Percentiles rank a stretch among this genome's conserved stretches.
These are phyloP conservation scores for Leguminivora glycinivorella DNA, from an alignment of 1,140 invertebrate species.

Conservation along the genomic window DNA sequence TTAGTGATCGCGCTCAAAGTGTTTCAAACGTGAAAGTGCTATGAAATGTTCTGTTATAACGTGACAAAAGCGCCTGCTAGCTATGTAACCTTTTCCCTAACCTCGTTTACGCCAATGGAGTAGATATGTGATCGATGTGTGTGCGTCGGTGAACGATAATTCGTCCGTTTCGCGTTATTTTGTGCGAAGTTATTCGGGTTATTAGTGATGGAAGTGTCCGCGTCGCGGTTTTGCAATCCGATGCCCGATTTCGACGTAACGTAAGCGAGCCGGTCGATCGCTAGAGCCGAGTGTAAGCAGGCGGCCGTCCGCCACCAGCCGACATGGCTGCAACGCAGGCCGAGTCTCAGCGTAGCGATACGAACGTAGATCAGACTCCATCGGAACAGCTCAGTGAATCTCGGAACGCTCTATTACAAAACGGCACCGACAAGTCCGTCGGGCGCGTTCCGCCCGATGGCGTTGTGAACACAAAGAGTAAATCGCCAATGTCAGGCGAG, in stretches of 20 bases:
- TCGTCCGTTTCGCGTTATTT: slow-evolving; percentile 78
- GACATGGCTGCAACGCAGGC: slow-evolving; percentile 84
- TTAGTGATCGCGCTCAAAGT: slow-evolving; percentile 61
- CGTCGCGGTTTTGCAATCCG: slow-evolving; percentile 78
- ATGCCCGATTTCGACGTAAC: slow-evolving; percentile 79
- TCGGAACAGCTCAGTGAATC: slow-evolving; percentile 81
- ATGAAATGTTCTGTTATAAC: slow-evolving; percentile 74
- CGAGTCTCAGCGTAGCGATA: slow-evolving; percentile 82
- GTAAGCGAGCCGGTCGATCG: slow-evolving; percentile 79
- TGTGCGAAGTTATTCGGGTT: slow-evolving; percentile 78
- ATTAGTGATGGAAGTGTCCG: slow-evolving; percentile 79
- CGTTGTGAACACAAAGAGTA: slow-evolving; percentile 77
- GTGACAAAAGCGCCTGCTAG: slow-evolving; percentile 76
- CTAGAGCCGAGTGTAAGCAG: slow-evolving; percentile 78
- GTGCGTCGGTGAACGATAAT: slow-evolving; percentile 82
- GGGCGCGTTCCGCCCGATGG: slow-evolving; percentile 76
- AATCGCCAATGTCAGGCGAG: slow-evolving; percentile 75
- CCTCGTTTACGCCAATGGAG: slow-evolving; percentile 85
- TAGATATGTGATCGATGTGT: slow-evolving; percentile 84
- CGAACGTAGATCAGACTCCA: slow-evolving; percentile 81
- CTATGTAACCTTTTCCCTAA: slow-evolving; percentile 84
- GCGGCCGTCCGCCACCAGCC: slow-evolving; percentile 74
- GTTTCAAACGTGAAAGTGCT: slow-evolving; percentile 70
- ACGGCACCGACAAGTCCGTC: slow-evolving; percentile 79
- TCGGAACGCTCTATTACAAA: slow-evolving; percentile 81